Evolutionary conservation across 2,797 vertebrate species (phyloP), one percentile per base, ranked within the genome.

Genomic region (Halcyon leucocephala): DNA sequence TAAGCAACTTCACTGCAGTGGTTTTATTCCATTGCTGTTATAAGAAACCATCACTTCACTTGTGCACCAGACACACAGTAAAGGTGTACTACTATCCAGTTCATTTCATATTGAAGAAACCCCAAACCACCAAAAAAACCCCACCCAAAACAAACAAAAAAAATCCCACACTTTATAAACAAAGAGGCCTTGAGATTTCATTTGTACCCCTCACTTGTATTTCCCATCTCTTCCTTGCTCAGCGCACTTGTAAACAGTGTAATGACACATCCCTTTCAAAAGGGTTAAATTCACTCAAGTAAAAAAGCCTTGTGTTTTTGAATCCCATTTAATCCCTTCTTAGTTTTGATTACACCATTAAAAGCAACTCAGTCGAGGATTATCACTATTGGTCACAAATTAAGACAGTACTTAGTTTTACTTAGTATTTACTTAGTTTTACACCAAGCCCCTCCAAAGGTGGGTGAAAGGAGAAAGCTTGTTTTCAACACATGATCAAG

Each of bases 51-150:
- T 15, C 41, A 22, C 10, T 55, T 80, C 31, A 44, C 25, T 42
- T 69, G n/a, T 24, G 31, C 35, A 54, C 13, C 80, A 71, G 29
- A 54, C 31, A 69, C 26, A 60, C 10, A 15, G 54, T 2, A 33
- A 29, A 57, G 10, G 12, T 28, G 22, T 6, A 5, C 6, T 19
- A 31, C 10, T 12, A 35, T 14, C 12, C 42, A 29, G 6, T 22
- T 72, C 61, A 60, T 9, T 4, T 2, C 24, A 46, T 4, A 82
- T 20, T 17, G 11, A 76, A 88, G 2, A 18, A 7, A 3, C 1
- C 2, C 35, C 3, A 10, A 7, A n/a, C 2, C 0, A 42, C 41
- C 41, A 42, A 29, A 65, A n/a, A 29, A 6, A 26, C 37, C 37
- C 37, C 10, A 51, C 67, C 10, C 35, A 29, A 16, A 22, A 46